Conservation (phyloP, 35 echinoderm and acorn worm species). For the Ophioderma brevispina region DNA sequence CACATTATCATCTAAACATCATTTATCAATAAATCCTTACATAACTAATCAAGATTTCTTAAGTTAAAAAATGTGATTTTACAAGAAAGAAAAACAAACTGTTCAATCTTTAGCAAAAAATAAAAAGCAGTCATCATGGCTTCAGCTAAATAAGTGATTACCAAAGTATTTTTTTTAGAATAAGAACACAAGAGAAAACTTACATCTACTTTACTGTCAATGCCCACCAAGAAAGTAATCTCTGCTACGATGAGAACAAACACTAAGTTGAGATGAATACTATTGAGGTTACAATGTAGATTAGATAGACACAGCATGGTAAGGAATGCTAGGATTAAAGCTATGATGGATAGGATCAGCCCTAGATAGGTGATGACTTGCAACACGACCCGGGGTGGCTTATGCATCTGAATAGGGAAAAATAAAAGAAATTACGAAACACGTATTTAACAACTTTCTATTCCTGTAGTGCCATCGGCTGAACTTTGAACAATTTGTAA, state of each 20-base stretch:
- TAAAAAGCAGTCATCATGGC: neutral
- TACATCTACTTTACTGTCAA: constrained; percentile 85
- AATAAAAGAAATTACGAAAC: no score
- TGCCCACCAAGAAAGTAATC: constrained; percentile 80
- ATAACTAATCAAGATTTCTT: no score
- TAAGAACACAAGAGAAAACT: no score
- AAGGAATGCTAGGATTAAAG: constrained; percentile 82
- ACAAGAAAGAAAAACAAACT: no score
- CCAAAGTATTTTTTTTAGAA: no score
- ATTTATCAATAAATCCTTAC: no score
- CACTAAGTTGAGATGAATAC: constrained; percentile 92
- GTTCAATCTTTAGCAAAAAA: neutral
- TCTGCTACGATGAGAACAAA: constrained; percentile 81
- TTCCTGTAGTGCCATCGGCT: no score
- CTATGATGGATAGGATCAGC: constrained; percentile 54
- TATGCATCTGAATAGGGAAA: neutral
- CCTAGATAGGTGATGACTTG: constrained; percentile 71
- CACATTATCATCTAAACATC: no score
- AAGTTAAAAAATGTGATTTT: no score
- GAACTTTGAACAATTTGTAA: no score
- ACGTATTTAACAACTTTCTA: no score
- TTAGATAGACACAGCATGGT: constrained; percentile 76
- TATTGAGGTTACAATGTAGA: constrained; percentile 90
- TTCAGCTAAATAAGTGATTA: no score
- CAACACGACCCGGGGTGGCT: constrained; percentile 48